Evolutionary conservation across 2,888 invertebrate genomes (phyloP).

Genomic region (Diarsia brunnea): DNA sequence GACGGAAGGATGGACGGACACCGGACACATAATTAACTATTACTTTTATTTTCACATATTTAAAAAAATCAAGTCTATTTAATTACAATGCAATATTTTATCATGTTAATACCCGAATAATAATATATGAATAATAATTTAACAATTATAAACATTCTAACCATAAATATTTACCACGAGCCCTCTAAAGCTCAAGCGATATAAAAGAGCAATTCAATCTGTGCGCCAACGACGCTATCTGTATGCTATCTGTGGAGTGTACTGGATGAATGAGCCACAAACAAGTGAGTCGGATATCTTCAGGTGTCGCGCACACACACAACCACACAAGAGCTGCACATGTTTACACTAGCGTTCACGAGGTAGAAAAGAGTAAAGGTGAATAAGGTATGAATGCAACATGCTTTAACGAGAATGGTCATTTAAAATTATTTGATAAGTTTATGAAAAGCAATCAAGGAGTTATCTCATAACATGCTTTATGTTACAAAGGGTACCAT

Average conservation of each 20-base stretch:
- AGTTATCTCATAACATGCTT: neutral
- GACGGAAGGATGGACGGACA: too few relatives aligned
- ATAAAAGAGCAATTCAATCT: slow-evolving; percentile 77
- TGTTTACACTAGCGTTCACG: slow-evolving; percentile 51
- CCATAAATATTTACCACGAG: neutral
- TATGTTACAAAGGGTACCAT: neutral
- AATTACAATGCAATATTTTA: neutral
- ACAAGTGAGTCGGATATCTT: slow-evolving; percentile 77
- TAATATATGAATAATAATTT: neutral
- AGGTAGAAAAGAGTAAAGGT: slow-evolving; percentile 26
- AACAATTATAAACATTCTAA: neutral
- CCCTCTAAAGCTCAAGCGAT: slow-evolving; percentile 1
- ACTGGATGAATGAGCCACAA: slow-evolving; percentile 76
- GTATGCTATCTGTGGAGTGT: slow-evolving; percentile 79
- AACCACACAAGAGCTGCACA: slow-evolving; percentile 64
- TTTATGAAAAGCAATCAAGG: neutral
- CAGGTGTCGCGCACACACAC: slow-evolving; percentile 77
- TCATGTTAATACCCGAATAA: neutral
- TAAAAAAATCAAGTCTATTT: neutral
- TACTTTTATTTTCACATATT: neutral
- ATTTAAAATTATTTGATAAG: neutral
- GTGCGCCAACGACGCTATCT: slow-evolving; percentile 78
- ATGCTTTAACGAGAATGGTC: neutral
- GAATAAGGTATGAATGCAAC: neutral
- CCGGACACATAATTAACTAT: neutral